These are phyloP conservation scores for Laodelphax striatellus DNA, from an alignment of 1,140 invertebrate genomes.

Conservation along the genomic window DNA sequence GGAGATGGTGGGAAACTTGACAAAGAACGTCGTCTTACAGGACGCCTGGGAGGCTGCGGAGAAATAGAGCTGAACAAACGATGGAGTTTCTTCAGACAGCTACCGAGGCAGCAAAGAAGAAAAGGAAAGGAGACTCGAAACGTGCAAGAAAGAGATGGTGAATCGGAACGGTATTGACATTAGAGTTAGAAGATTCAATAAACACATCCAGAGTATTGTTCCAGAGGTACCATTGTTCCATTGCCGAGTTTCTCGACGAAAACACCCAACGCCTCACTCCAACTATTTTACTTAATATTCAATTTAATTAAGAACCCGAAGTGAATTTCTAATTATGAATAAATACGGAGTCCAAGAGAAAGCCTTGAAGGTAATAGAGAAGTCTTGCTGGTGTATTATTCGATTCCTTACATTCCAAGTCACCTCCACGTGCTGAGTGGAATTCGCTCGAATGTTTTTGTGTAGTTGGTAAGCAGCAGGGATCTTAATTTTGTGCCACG, in stretches of 20 bases:
- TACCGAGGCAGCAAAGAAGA: background rate
- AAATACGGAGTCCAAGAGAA: constrained; percentile 8
- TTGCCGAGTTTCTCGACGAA: background rate
- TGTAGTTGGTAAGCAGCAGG: too few species aligned
- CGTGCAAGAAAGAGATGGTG: background rate
- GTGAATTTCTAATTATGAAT: constrained; percentile 17
- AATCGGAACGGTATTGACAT: background rate
- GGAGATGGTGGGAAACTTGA: too few species aligned
- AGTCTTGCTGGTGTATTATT: too few species aligned
- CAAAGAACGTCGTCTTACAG: too few species aligned
- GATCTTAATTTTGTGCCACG: too few species aligned
- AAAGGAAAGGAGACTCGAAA: background rate
- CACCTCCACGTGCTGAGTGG: too few species aligned
- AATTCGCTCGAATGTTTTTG: too few species aligned
- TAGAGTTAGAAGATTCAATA: background rate
- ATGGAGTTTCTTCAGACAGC: too few species aligned
- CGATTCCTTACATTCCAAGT: too few species aligned
- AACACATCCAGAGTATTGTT: constrained; percentile 1
- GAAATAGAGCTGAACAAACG: too few species aligned
- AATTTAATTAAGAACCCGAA: constrained; percentile 15
- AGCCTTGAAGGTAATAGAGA: too few species aligned
- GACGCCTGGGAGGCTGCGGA: too few species aligned
- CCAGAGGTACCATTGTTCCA: background rate
- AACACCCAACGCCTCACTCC: background rate
- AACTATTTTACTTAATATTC: constrained; percentile 16